phyloP scores from a whole-genome alignment of 2,113 vertebrate species.

The Tor tambroides region DNA sequence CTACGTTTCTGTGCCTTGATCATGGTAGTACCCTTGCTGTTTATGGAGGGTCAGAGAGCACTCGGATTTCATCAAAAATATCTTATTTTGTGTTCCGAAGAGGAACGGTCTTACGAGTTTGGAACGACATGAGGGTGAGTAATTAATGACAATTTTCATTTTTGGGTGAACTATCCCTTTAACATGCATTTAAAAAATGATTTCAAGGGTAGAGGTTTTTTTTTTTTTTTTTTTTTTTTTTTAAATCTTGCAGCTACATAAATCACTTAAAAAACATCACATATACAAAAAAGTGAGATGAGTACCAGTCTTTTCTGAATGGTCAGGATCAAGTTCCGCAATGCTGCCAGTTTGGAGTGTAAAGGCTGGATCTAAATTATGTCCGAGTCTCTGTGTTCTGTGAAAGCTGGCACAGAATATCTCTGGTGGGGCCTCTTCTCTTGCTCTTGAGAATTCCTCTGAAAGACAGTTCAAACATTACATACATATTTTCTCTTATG shows the following conservation, averaged over 20 bases:
- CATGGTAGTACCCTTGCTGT: too few species aligned
- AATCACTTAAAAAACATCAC: not conserved
- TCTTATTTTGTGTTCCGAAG: too few species aligned
- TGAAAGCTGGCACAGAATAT: conserved; percentile 82
- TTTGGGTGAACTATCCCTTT: not conserved
- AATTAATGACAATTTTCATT: too few species aligned
- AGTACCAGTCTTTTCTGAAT: conserved; percentile 83
- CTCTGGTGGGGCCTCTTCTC: conserved; percentile 85
- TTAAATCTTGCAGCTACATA: not conserved
- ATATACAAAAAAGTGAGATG: not conserved
- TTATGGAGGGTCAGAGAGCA: too few species aligned
- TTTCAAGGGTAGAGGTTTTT: not conserved
- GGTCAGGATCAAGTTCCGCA: conserved; percentile 77
- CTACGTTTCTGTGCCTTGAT: too few species aligned
- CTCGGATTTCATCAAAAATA: too few species aligned
- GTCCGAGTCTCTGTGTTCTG: conserved; percentile 81
- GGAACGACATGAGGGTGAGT: too few species aligned
- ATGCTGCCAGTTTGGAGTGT: conserved; percentile 83
- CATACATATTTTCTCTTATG: conserved; percentile 46
- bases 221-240: too few species aligned
- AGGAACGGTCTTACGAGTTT: too few species aligned
- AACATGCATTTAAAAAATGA: not conserved
- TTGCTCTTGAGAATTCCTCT: conserved; percentile 95
- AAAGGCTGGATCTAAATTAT: conserved; percentile 66
- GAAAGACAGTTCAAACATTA: conserved; percentile 13